Evolutionary conservation across 2,797 vertebrate species (phyloP).

Genomic region (Aplochiton taeniatus): DNA sequence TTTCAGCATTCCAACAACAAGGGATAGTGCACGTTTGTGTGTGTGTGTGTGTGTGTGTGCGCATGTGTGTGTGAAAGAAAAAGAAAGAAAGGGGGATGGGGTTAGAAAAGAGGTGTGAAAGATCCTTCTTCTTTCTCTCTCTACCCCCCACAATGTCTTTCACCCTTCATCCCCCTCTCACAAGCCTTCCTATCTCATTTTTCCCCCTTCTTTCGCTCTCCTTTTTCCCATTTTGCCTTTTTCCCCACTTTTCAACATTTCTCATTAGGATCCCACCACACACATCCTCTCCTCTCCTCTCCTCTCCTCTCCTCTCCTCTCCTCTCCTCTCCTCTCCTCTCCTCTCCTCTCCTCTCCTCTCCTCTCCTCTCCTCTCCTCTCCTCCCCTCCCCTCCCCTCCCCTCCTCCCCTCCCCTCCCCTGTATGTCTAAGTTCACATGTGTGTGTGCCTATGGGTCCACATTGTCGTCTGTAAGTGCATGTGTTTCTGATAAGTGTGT

Average conservation of each 20-base stretch:
- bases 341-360: neutral
- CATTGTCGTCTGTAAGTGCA: too few species aligned
- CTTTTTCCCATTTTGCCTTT: neutral
- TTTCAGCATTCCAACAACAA: too few species aligned
- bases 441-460: too few species aligned
- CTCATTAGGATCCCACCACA: too few species aligned
- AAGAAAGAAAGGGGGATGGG: slow-evolving; percentile 17
- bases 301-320: neutral
- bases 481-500: too few species aligned
- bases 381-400: neutral
- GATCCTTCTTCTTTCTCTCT: neutral
- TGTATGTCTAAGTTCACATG: neutral
- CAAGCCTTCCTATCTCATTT: neutral
- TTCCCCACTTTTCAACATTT: too few species aligned
- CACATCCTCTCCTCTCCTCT: neutral
- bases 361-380: neutral
- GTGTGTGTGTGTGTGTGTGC: neutral
- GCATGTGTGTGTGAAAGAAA: neutral
- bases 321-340: neutral
- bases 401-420: neutral
- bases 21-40: neutral
- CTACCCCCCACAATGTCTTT: neutral
- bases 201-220: neutral
- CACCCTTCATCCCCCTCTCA: neutral
- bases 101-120: slow-evolving; percentile 28